Percentiles rank a stretch among this genome's conserved stretches.
These are phyloP conservation scores for Trichechus manatus DNA, from an alignment of 2,113 vertebrate genomes.

Conservation along the genomic window DNA sequence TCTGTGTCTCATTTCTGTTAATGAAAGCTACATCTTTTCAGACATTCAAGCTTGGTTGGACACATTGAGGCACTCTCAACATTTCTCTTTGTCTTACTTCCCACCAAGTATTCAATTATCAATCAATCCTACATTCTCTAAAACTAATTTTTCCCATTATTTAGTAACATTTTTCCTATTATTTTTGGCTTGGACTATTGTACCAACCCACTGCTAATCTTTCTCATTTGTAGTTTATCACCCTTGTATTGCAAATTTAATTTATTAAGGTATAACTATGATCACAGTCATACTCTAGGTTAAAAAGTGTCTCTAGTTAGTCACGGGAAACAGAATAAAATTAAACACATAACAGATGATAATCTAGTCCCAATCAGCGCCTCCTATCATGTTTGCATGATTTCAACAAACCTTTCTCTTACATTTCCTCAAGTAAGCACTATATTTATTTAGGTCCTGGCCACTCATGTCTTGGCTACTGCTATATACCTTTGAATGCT, in stretches of 20 bases:
- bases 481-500: not conserved
- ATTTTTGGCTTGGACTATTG: not conserved
- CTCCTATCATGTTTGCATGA: not conserved
- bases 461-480: not conserved
- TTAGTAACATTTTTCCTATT: not conserved
- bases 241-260: not conserved
- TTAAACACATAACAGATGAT: not conserved
- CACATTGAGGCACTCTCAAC: not conserved
- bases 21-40: not conserved
- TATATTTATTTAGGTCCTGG: not conserved
- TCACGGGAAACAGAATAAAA: conserved; percentile 12
- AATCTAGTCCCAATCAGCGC: not conserved
- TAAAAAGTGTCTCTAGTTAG: not conserved
- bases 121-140: not conserved
- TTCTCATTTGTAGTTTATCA: not conserved
- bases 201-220: not conserved
- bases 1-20: not conserved
- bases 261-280: conserved; percentile 11
- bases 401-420: not conserved
- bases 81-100: not conserved
- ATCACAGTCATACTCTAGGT: not conserved
- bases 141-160: not conserved
- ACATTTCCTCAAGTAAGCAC: not conserved
- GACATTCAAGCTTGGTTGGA: not conserved
- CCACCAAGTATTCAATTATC: not conserved